Base-by-base conservation (phyloP, 1,140 invertebrate genomes). In the Melipona quadrifasciata region DNA sequence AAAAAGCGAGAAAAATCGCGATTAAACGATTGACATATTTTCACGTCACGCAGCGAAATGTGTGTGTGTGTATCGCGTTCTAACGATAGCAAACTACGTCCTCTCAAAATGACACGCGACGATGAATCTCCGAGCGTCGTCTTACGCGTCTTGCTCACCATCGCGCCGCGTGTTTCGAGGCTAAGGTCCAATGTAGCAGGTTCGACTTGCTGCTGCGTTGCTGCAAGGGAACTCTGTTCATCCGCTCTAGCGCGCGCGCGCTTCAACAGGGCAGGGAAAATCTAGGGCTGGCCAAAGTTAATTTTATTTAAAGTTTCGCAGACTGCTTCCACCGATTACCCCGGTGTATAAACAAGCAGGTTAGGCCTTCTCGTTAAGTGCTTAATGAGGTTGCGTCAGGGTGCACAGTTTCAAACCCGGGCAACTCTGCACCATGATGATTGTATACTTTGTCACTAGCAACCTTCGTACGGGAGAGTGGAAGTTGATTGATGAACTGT, bases 251-350 rank as follows among this genome's bases (percentile, higher is more conserved):
- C 4, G 16, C 71, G 16, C 71, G 16, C 16, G 27, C 24, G 19
- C 31, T 31, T 2, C 39, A 19, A 2, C 71, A 24, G 3, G 24
- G 10, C 39, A 47, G 39, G 39, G 39, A 71, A 71, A 71, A 71
- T 71, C 39, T 47, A 47, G 39, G 39, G 24, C 70, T 71, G 31
- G 70, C 39, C 24, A 21, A 24, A 71, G 39, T 71, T 47, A 47
- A 47, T n/a, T 71, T 71, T 72, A 53, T 53, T 72, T n/a, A 72
- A 47, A 72, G 47, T 72, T 31, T 71, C 47, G 19, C 2, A 53
- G 47, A n/a, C 70, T 71, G 39, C 24, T 71, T 71, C 70, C 70
- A 47, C 34, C 39, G 21, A 16, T 71, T 47, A 71, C 14, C n/a
- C 19, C 39, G 39, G 34, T 8, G 16, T 47, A 71, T 47, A 47